phyloP scores from a whole-genome alignment of 2,888 invertebrate species.

The Ommatoiulus sabulosus region DNA sequence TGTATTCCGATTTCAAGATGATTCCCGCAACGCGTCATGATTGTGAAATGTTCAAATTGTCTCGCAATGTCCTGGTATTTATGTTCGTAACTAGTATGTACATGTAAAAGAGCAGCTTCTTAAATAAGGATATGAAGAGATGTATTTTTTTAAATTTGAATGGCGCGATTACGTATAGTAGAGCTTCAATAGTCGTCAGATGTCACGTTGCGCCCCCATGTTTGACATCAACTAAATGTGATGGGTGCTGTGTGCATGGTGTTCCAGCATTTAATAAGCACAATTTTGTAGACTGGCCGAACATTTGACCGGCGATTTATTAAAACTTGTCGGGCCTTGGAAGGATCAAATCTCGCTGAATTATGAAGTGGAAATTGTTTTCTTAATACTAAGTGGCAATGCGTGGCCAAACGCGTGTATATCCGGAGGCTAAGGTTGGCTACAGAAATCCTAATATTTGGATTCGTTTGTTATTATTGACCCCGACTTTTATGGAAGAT shows the following conservation, averaged over 20 bases:
- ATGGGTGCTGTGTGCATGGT: neutral
- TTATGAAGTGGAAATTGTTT: constrained; percentile 1
- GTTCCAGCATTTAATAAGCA: neutral
- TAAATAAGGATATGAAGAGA: neutral
- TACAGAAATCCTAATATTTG: neutral
- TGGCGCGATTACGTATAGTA: no score
- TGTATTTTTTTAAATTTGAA: neutral
- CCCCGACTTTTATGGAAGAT: neutral
- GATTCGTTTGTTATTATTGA: neutral
- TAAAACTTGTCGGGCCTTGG: neutral
- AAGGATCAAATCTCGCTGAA: neutral
- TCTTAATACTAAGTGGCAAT: neutral
- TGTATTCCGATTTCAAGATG: neutral
- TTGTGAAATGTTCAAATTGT: no score
- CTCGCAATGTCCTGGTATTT: no score
- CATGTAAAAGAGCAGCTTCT: neutral
- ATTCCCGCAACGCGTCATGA: neutral
- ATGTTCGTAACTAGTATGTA: no score
- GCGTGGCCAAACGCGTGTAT: neutral
- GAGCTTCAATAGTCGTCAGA: no score
- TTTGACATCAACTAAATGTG: neutral
- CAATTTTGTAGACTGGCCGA: neutral
- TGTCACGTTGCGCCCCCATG: neutral
- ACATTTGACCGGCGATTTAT: neutral
- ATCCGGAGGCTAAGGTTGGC: neutral